These are phyloP conservation scores for Grammomys dolichurus DNA, from an alignment of 2,113 vertebrate genomes.

Conservation along the genomic window DNA sequence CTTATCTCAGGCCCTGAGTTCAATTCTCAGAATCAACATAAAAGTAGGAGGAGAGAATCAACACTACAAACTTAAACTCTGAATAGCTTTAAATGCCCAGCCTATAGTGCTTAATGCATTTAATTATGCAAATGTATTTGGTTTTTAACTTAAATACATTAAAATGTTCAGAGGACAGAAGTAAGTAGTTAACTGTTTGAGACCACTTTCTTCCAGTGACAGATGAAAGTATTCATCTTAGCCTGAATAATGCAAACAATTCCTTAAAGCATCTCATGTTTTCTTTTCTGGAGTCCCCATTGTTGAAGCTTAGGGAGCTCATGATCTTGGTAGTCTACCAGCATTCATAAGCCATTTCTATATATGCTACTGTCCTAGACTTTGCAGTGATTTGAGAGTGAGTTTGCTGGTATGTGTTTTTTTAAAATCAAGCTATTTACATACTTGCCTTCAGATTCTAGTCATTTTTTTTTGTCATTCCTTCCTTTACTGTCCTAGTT, in stretches of 20 bases:
- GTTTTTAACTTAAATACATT: slow-evolving; percentile 31
- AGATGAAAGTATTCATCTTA: slow-evolving; percentile 41
- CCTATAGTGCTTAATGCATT: background rate
- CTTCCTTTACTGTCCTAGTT: slow-evolving; percentile 1
- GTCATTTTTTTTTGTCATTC: slow-evolving; percentile 19
- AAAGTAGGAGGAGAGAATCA: background rate
- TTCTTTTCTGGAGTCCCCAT: slow-evolving; percentile 20
- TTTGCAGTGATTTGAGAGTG: background rate
- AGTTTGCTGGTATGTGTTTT: slow-evolving; percentile 3
- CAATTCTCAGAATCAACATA: background rate
- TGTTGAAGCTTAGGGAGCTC: background rate
- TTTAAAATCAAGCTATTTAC: slow-evolving; percentile 11
- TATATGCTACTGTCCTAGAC: background rate
- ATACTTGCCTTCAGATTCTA: slow-evolving; percentile 1
- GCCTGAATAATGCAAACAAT: background rate
- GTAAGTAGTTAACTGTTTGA: background rate
- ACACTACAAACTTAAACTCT: background rate
- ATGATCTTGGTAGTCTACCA: background rate
- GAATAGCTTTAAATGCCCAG: background rate
- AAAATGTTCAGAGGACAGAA: slow-evolving; percentile 29
- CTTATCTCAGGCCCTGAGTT: background rate
- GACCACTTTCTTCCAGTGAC: background rate
- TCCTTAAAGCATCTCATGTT: background rate
- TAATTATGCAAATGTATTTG: background rate
- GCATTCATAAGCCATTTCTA: background rate